Base-by-base conservation (phyloP, 2,113 vertebrate species). In the Neolamprologus cancellatus region DNA sequence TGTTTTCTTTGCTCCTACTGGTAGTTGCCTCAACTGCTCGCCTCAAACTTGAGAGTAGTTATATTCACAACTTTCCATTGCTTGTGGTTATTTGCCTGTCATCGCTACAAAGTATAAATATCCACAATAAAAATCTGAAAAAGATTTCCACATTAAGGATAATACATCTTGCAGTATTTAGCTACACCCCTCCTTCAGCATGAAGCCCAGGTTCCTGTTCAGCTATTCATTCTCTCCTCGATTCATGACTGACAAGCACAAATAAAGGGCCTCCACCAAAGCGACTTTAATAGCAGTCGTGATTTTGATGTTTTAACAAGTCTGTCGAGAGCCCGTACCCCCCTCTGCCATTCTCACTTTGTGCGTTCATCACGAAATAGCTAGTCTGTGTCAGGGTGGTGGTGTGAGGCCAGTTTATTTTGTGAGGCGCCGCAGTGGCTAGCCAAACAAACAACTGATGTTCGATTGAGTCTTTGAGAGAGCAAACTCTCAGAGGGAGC, bases 391-490 rank as follows among this genome's bases (percentile, higher is more conserved):
- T 94, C 94, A 88, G 91, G 79, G 74, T 82, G 69, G 84, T 81
- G 86, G 66, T 91, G 89, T 79, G 87, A 84, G 90, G 87, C 92
- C 83, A 84, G 87, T 93, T 93, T 87, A 91, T 89, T 92, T 94
- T 90, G 93, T 92, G 91, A 90, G 95, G 94, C 95, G 94, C 95
- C 95, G 12, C 93, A 34, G 93, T 93, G 95, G 93, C 95, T 93
- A 55, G 94, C 94, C 94, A 95, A 94, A 95, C 94, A 95, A 94
- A 94, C 94, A 94, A 90, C 90, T 78, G 93, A 94, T 81, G 93
- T 92, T 78, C 84, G 89, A 94, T 91, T 84, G 93, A 93, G 87
- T 93, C 91, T 93, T 90, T 93, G 90, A 92, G 92, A 79, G 81
- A 88, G 91, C 83, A 59, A 94, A 90, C 92, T 93, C 92, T 94